These are phyloP conservation scores for Reticulitermes speratus DNA, from an alignment of 1,140 invertebrate species.

Conservation along the genomic window DNA sequence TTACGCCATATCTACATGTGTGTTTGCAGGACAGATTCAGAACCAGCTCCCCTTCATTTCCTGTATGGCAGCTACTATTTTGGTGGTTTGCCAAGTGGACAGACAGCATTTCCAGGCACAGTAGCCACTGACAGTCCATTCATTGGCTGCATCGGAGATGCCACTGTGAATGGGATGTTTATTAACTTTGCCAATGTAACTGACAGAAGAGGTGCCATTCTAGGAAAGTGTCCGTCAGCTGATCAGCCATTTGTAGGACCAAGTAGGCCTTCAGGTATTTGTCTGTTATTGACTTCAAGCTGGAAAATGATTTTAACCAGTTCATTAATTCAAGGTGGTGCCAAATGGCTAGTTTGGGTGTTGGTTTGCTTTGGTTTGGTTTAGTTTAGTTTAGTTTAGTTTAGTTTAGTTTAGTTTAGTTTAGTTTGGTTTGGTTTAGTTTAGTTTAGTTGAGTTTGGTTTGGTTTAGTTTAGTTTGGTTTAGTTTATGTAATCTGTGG, in stretches of 20 bases:
- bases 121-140: conserved; percentile 57
- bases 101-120: conserved; percentile 47
- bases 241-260: background rate
- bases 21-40: conserved; percentile 52
- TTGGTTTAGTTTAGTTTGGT: no score
- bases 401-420: no score
- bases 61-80: conserved; percentile 72
- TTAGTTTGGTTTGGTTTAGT: no score
- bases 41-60: conserved; percentile 59
- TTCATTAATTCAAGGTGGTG: no score
- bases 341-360: no score
- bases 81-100: conserved; percentile 73
- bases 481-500: no score
- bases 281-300: background rate
- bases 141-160: conserved; percentile 83
- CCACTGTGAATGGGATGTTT: conserved; percentile 76
- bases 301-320: no score
- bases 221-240: conserved; percentile 58
- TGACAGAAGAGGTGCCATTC: conserved; percentile 60
- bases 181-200: conserved; percentile 77
- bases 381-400: no score
- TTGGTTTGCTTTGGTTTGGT: no score
- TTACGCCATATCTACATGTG: background rate
- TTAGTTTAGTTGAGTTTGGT: no score
- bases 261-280: background rate